A percentile compares a stretch with the other conserved stretches of the same genome.
Evolutionary conservation across 1,140 invertebrate species (phyloP).

Genomic region (Drosophila prosaltans): DNA sequence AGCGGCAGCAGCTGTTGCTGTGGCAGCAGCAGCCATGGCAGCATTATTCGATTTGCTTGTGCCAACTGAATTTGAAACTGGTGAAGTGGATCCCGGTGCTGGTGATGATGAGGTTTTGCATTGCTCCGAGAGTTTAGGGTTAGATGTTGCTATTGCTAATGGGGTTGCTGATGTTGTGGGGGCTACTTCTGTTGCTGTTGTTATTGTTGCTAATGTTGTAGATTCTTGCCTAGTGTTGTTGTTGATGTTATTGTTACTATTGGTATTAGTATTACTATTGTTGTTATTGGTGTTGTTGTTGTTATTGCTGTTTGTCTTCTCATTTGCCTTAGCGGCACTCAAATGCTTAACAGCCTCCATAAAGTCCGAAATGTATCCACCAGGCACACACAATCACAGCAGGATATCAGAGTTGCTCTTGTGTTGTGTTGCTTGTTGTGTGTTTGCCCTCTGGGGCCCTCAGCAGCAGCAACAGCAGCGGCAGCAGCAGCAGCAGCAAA

Average conservation of each 20-base stretch:
- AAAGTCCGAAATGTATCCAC: conserved; percentile 59
- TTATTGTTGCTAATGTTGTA: conserved; percentile 32
- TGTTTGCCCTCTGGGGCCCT: conserved; percentile 46
- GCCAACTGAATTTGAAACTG: background rate
- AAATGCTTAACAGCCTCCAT: conserved; percentile 76
- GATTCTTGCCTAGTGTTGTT: conserved; percentile 11
- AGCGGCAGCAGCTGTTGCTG: conserved; percentile 82
- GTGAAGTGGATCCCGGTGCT: conserved; percentile 6
- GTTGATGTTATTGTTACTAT: conserved; percentile 8
- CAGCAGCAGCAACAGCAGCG: background rate
- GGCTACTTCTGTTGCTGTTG: conserved; percentile 7
- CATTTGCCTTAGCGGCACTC: conserved; percentile 66
- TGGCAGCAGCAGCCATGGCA: conserved; percentile 68
- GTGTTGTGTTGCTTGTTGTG: background rate
- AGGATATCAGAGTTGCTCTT: conserved; percentile 56
- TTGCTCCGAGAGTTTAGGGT: background rate
- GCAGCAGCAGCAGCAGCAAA: conserved; percentile 14
- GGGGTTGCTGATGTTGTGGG: conserved; percentile 22
- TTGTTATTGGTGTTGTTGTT: conserved; percentile 16
- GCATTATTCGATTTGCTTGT: conserved; percentile 51
- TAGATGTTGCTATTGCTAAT: conserved; percentile 12
- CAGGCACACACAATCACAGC: conserved; percentile 64
- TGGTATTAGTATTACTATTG: conserved; percentile 21
- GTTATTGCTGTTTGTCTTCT: conserved; percentile 27
- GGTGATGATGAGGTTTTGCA: conserved; percentile 19